phyloP scores from a whole-genome alignment of 2,888 invertebrate species.

The Lasius fuliginosus region DNA sequence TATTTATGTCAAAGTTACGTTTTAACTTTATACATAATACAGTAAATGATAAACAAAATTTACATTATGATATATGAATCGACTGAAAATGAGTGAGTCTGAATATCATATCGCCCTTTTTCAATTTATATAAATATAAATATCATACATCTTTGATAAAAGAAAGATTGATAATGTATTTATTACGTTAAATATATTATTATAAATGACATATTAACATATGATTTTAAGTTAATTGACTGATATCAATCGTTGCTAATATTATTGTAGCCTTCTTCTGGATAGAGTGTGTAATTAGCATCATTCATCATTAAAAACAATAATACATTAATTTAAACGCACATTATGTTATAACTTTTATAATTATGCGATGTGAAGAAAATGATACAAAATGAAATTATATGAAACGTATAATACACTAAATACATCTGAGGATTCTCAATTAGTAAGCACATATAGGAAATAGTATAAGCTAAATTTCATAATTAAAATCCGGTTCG shows the following conservation, averaged over 20 bases:
- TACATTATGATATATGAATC: neutral
- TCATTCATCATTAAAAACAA: neutral
- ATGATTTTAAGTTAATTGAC: neutral
- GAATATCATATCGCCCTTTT: neutral
- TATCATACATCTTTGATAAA: neutral
- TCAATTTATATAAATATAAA: neutral
- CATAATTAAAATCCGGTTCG: constrained; percentile 6
- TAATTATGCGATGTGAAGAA: neutral
- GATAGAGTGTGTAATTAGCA: neutral
- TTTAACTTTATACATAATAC: neutral
- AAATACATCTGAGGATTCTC: neutral
- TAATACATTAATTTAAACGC: constrained; percentile 13
- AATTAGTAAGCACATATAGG: neutral
- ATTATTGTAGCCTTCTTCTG: neutral
- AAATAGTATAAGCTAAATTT: neutral
- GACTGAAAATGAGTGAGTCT: neutral
- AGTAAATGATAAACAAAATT: neutral
- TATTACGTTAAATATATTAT: neutral
- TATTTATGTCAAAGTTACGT: neutral
- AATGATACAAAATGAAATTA: neutral
- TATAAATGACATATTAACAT: neutral
- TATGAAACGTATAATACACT: neutral
- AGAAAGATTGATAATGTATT: neutral
- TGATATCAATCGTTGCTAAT: constrained; percentile 1
- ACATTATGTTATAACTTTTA: neutral